Percentiles rank a stretch among this genome's conserved stretches.
Conservation (phyloP, 2,888 invertebrate genomes). For the Cantharis flavilabris region DNA sequence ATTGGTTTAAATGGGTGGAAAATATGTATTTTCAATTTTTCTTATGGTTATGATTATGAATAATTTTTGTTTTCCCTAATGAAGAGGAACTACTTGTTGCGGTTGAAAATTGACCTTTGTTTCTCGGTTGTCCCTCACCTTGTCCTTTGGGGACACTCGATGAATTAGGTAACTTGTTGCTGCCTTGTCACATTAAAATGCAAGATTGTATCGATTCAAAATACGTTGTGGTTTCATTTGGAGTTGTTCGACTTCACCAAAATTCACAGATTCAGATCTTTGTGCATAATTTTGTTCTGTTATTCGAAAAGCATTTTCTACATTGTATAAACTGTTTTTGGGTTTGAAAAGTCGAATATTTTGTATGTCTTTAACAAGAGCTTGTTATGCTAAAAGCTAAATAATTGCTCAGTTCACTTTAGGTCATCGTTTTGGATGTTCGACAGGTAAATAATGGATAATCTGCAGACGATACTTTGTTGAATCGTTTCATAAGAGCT, state of each 20-base stretch:
- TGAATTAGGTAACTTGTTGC: not conserved
- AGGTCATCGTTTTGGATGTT: not conserved
- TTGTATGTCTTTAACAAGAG: too few relatives aligned
- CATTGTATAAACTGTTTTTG: not conserved
- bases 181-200: not conserved
- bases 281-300: not conserved
- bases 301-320: not conserved
- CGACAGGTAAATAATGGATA: not conserved
- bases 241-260: not conserved
- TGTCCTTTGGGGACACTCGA: not conserved
- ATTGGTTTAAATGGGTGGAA: too few relatives aligned
- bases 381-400: not conserved
- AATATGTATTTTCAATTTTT: too few relatives aligned
- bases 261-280: not conserved
- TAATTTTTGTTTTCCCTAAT: too few relatives aligned
- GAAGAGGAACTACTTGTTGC: not conserved
- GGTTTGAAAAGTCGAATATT: too few relatives aligned
- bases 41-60: too few relatives aligned
- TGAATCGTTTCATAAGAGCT: not conserved
- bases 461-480: not conserved
- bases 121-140: not conserved
- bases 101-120: not conserved
- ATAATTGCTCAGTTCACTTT: not conserved
- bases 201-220: not conserved
- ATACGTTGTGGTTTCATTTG: not conserved